phyloP scores from a whole-genome alignment of 2,888 invertebrate genomes.

The Mantis religiosa region DNA sequence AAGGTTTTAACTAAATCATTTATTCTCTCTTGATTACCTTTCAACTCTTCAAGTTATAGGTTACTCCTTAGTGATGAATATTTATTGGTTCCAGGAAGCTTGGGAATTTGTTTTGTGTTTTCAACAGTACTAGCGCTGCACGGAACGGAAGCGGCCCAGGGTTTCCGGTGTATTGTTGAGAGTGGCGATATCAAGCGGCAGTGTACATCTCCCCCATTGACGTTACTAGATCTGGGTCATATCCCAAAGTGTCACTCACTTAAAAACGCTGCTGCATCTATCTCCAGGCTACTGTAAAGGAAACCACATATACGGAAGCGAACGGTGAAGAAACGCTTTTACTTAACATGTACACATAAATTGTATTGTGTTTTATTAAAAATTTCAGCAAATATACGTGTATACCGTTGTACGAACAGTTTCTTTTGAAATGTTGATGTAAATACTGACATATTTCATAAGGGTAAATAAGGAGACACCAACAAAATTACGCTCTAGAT shows the following conservation, averaged over 20 bases:
- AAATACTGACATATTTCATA: too few relatives aligned
- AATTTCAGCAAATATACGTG: too few relatives aligned
- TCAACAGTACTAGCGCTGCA: not conserved
- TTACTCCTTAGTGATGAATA: not conserved
- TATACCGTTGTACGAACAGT: too few relatives aligned
- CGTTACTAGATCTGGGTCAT: not conserved
- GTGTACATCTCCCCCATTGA: not conserved
- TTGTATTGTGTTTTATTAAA: too few relatives aligned
- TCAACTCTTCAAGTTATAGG: not conserved
- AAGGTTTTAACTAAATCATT: not conserved
- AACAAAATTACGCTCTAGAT: too few relatives aligned
- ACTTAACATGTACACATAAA: too few relatives aligned
- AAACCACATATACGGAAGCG: too few relatives aligned
- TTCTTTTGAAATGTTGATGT: too few relatives aligned
- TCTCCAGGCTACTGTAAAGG: too few relatives aligned
- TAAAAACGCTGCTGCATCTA: not conserved
- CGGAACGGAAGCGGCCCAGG: not conserved
- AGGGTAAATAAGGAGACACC: too few relatives aligned
- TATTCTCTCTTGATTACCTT: not conserved
- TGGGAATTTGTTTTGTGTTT: not conserved
- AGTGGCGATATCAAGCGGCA: not conserved
- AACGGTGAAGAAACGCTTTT: too few relatives aligned
- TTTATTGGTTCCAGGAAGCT: not conserved
- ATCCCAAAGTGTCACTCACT: not conserved
- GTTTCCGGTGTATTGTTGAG: not conserved